Conservation (phyloP, 2,888 invertebrate species). For the Cosmopolites sordidus region DNA sequence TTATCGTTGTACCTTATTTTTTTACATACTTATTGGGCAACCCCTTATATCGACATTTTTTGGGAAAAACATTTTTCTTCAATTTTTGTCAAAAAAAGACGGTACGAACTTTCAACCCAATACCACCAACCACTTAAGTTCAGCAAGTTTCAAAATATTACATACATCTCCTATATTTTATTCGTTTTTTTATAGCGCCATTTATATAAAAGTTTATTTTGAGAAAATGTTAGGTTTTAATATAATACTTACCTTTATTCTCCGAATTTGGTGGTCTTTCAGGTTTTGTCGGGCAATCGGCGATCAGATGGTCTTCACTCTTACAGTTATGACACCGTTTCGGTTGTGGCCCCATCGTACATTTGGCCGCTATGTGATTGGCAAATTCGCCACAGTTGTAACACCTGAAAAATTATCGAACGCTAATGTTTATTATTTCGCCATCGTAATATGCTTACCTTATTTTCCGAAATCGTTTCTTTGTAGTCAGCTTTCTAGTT, state of each 20-base stretch:
- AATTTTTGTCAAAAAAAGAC: too few relatives aligned
- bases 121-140: too few relatives aligned
- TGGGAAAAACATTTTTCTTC: too few relatives aligned
- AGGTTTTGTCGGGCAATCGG: constrained; percentile 72
- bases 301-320: constrained; percentile 82
- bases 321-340: constrained; percentile 90
- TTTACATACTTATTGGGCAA: too few relatives aligned
- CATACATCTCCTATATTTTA: too few relatives aligned
- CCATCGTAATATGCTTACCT: constrained; percentile 53
- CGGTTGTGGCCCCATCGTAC: constrained; percentile 81
- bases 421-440: background rate
- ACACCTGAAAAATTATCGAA: constrained; percentile 57
- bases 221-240: too few relatives aligned
- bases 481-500: constrained; percentile 68
- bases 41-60: too few relatives aligned
- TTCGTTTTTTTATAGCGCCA: too few relatives aligned
- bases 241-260: background rate
- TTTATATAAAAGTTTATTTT: too few relatives aligned
- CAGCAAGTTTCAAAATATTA: too few relatives aligned
- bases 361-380: constrained; percentile 88
- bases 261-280: constrained; percentile 27
- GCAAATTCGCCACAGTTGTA: constrained; percentile 92
- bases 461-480: constrained; percentile 80
- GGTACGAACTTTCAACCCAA: too few relatives aligned
- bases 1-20: too few relatives aligned